A percentile compares a stretch with the other conserved stretches of the same genome.
Evolutionary conservation across 2,113 vertebrate genomes (phyloP).

Genomic region (Myiagra hebetior): DNA sequence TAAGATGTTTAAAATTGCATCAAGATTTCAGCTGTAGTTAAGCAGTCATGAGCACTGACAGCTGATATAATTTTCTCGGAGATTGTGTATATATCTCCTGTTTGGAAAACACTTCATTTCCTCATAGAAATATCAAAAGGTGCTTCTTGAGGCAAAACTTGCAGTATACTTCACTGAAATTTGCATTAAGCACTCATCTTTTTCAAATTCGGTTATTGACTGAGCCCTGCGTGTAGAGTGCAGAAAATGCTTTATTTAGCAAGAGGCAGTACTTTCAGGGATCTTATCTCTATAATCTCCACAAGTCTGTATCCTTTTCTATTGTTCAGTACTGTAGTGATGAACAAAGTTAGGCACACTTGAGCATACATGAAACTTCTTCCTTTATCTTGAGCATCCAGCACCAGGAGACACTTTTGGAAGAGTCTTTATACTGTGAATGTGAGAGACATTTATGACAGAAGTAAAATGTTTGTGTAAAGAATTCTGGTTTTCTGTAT

Average conservation of each 20-base stretch:
- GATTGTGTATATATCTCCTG: accelerated
- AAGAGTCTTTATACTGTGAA: background rate
- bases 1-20: background rate
- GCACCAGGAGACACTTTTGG: background rate
- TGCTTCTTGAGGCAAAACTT: background rate
- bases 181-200: background rate
- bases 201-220: background rate
- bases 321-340: background rate
- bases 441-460: background rate
- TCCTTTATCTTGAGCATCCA: background rate
- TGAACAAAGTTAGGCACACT: background rate
- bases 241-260: background rate
- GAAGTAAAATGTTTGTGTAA: background rate
- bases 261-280: background rate
- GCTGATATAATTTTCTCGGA: background rate
- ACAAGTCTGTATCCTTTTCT: background rate
- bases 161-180: background rate
- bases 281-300: background rate
- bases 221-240: background rate
- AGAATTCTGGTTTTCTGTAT: background rate
- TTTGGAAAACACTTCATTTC: background rate
- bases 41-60: background rate
- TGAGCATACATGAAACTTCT: background rate
- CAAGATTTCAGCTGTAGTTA: background rate
- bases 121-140: background rate